Percentiles rank a stretch among this genome's conserved stretches.
These are phyloP conservation scores for Pogoniulus pusillus DNA, from an alignment of 2,797 vertebrate species.

Conservation along the genomic window DNA sequence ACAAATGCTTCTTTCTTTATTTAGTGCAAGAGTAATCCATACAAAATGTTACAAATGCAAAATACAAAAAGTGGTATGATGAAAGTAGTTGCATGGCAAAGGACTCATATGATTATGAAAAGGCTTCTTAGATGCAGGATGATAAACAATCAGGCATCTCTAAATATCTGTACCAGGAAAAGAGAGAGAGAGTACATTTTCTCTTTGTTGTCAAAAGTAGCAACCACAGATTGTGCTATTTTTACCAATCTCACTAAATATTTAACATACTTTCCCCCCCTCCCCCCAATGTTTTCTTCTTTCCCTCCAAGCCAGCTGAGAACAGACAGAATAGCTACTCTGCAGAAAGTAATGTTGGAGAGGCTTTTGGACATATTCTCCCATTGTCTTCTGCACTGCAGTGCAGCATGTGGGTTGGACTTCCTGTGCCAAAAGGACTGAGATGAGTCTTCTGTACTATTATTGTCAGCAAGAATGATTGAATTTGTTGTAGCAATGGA, in stretches of 20 bases:
- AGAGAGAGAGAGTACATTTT: background rate
- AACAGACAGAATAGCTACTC: background rate
- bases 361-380: background rate
- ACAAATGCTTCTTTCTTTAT: conserved; percentile 17
- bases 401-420: conserved; percentile 9
- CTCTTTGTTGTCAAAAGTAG: background rate
- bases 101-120: background rate
- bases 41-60: conserved; percentile 10
- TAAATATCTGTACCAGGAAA: background rate
- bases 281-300: background rate
- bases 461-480: background rate
- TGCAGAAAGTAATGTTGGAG: background rate
- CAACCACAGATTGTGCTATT: background rate
- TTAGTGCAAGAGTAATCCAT: background rate
- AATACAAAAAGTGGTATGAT: background rate
- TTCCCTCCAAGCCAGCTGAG: background rate
- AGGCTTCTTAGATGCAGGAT: background rate
- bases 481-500: background rate
- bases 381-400: background rate
- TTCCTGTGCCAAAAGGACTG: background rate
- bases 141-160: background rate
- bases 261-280: background rate
- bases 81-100: background rate
- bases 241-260: background rate
- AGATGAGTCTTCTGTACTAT: conserved; percentile 1